A percentile compares a stretch with the other conserved stretches of the same genome.
These are phyloP conservation scores for Sprattus sprattus DNA, from an alignment of 2,113 vertebrate genomes.

Conservation along the genomic window DNA sequence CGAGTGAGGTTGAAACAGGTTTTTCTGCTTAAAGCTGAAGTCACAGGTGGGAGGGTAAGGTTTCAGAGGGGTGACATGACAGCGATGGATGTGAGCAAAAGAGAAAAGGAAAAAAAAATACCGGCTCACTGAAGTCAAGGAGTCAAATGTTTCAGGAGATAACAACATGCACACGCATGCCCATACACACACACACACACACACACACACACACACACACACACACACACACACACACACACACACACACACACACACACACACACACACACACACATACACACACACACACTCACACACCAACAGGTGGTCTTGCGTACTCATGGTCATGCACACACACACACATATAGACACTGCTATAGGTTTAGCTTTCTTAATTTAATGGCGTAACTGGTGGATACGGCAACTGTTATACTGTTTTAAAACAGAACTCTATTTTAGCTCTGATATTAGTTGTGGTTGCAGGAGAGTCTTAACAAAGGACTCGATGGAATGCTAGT, in stretches of 20 bases:
- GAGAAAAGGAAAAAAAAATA: background rate
- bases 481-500: too few species aligned
- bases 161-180: conserved; percentile 39
- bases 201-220: conserved; percentile 33
- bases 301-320: background rate
- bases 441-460: too few species aligned
- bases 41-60: background rate
- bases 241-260: background rate
- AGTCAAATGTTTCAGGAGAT: background rate
- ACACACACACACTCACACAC: conserved; percentile 44
- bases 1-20: background rate
- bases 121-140: background rate
- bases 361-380: too few species aligned
- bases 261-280: conserved; percentile 30
- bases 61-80: background rate
- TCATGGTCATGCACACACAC: conserved; percentile 56
- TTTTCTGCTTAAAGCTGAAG: background rate
- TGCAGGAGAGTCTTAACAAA: too few species aligned
- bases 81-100: background rate
- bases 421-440: too few species aligned
- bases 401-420: too few species aligned
- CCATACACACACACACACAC: conserved; percentile 22
- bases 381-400: too few species aligned
- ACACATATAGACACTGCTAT: too few species aligned
- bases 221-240: conserved; percentile 22